These are phyloP conservation scores for Hydrotaea diabolus DNA, from an alignment of 2,888 invertebrate species.

Conservation along the genomic window DNA sequence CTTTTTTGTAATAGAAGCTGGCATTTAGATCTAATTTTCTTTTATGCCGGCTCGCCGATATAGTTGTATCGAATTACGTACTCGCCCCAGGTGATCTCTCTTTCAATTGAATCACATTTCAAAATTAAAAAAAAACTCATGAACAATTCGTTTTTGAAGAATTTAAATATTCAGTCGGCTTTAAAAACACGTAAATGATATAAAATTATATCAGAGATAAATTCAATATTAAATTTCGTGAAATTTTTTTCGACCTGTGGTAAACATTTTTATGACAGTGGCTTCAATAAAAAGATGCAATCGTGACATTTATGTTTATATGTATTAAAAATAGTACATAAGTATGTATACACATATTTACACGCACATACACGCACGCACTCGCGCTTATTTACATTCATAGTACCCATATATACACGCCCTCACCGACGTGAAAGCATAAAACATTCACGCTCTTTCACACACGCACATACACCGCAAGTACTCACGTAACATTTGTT, in stretches of 20 bases:
- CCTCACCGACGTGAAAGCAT: no score
- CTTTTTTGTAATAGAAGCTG: no score
- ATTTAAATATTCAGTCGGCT: neutral
- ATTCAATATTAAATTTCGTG: conserved; percentile 12
- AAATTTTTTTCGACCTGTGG: neutral
- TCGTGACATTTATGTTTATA: conserved; percentile 8
- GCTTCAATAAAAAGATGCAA: conserved; percentile 13
- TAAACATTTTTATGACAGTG: conserved; percentile 13
- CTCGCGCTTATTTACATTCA: no score
- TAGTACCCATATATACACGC: no score
- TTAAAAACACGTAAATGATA: neutral
- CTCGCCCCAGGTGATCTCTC: no score
- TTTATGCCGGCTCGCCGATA: no score
- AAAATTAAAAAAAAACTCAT: neutral
- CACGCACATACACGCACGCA: conserved; percentile 16
- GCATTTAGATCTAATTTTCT: no score
- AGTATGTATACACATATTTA: neutral
- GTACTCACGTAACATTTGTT: conserved; percentile 10
- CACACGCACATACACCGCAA: neutral
- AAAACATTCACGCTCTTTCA: neutral
- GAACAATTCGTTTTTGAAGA: neutral
- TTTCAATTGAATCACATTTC: no score
- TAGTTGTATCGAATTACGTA: no score
- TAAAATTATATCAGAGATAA: conserved; percentile 22
- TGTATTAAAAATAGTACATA: conserved; percentile 23